phyloP scores from a whole-genome alignment of 1,140 invertebrate species.

The Oncopeltus fasciatus region DNA sequence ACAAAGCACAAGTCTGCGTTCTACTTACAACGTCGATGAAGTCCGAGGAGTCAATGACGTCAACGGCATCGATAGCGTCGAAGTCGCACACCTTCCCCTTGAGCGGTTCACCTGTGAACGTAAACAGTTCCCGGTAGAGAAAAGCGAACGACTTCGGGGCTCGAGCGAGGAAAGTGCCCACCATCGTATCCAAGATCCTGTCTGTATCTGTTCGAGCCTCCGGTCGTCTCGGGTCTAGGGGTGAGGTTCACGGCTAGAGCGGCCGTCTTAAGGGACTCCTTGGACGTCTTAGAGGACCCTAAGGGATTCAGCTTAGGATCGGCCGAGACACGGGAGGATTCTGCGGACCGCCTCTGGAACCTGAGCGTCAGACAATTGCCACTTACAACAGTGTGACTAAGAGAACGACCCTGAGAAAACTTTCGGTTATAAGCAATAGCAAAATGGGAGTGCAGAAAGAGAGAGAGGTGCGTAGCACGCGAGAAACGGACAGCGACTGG shows the following conservation, averaged over 20 bases:
- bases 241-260: not conserved
- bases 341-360: not conserved
- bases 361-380: not conserved
- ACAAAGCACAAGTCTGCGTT: not conserved
- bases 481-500: not conserved
- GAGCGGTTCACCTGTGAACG: conserved; percentile 15
- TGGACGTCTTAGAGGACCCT: not conserved
- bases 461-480: not conserved
- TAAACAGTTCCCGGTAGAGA: conserved; percentile 7
- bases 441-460: not conserved
- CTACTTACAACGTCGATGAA: not conserved
- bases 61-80: conserved; percentile 13
- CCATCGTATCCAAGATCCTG: not conserved
- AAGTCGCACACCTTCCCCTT: conserved; percentile 17
- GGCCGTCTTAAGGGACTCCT: not conserved
- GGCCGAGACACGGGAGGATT: not conserved
- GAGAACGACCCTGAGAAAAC: not conserved
- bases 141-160: conserved; percentile 6
- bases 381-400: too few relatives aligned
- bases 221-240: not conserved
- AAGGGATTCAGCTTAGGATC: not conserved
- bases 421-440: not conserved
- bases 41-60: not conserved
- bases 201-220: not conserved
- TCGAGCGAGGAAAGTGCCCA: conserved; percentile 4